phyloP scores from a whole-genome alignment of 2,113 vertebrate genomes.

The Galbula dea region DNA sequence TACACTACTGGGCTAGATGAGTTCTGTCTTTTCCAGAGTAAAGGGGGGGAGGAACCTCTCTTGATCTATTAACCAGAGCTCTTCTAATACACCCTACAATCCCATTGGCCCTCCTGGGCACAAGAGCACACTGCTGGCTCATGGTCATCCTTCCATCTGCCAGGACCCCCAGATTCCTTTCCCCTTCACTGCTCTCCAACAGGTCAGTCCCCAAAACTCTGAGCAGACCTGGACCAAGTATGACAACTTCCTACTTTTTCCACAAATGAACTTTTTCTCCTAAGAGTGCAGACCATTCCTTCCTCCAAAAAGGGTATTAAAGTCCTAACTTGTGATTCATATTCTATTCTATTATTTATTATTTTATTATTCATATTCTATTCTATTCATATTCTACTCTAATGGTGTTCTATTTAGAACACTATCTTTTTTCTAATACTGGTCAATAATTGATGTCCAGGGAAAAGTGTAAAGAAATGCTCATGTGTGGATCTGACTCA shows the following conservation, averaged over 20 bases:
- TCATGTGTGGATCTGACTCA: not conserved
- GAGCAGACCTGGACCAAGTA: not conserved
- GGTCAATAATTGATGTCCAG: not conserved
- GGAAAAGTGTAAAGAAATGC: not conserved
- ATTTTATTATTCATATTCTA: too few species aligned
- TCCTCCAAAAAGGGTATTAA: not conserved
- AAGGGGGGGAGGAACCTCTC: too few species aligned
- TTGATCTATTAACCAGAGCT: too few species aligned
- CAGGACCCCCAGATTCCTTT: too few species aligned
- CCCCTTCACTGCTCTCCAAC: too few species aligned
- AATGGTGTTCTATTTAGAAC: not conserved
- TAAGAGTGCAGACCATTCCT: not conserved
- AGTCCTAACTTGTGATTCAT: not conserved
- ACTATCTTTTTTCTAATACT: not conserved
- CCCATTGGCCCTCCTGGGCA: too few species aligned
- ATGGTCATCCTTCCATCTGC: too few species aligned
- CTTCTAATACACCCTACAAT: too few species aligned
- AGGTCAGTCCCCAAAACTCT: too few species aligned
- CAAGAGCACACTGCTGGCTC: too few species aligned
- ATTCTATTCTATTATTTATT: too few species aligned
- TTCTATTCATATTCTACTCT: too few species aligned
- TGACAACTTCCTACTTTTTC: not conserved
- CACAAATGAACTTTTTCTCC: not conserved
- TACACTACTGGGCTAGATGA: not conserved
- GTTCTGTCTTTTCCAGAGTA: not conserved